These are phyloP conservation scores for Euclidia mi DNA, from an alignment of 2,888 invertebrate genomes.

Conservation along the genomic window DNA sequence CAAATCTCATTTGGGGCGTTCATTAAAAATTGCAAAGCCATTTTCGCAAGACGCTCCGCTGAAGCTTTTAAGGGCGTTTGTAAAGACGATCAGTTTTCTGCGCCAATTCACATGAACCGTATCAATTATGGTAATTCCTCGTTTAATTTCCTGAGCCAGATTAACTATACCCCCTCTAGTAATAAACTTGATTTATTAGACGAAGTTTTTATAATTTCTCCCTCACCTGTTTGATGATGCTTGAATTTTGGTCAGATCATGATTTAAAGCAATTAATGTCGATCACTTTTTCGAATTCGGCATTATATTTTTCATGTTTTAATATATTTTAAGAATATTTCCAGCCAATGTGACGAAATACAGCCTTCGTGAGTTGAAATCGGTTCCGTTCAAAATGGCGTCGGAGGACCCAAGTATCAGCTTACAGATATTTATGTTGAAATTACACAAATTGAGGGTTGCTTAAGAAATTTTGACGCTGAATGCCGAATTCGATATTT, in stretches of 20 bases:
- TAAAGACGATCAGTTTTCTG: slow-evolving; percentile 84
- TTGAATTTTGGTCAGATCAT: slow-evolving; percentile 34
- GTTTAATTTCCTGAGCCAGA: slow-evolving; percentile 88
- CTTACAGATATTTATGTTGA: too few species aligned
- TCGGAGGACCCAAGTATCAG: too few species aligned
- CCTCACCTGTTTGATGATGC: slow-evolving; percentile 35
- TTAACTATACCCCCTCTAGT: slow-evolving; percentile 80
- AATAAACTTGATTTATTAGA: slow-evolving; percentile 86
- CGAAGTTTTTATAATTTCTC: slow-evolving; percentile 73
- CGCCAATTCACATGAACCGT: slow-evolving; percentile 83
- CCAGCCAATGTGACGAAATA: too few species aligned
- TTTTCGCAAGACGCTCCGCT: slow-evolving; percentile 62
- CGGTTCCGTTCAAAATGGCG: too few species aligned
- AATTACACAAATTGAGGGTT: too few species aligned
- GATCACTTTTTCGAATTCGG: slow-evolving; percentile 1
- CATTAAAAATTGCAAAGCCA: slow-evolving; percentile 69
- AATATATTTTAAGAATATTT: too few species aligned
- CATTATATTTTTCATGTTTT: background rate
- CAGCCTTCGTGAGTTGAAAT: too few species aligned
- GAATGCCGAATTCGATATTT: too few species aligned
- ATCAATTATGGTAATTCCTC: slow-evolving; percentile 89
- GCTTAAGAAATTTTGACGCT: too few species aligned
- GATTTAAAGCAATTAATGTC: slow-evolving; percentile 36
- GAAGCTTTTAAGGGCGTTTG: slow-evolving; percentile 54
- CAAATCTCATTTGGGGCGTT: slow-evolving; percentile 68